These are phyloP conservation scores for Caenorhabditis doughertyi DNA, from an alignment of 2,888 invertebrate species.

Conservation along the genomic window DNA sequence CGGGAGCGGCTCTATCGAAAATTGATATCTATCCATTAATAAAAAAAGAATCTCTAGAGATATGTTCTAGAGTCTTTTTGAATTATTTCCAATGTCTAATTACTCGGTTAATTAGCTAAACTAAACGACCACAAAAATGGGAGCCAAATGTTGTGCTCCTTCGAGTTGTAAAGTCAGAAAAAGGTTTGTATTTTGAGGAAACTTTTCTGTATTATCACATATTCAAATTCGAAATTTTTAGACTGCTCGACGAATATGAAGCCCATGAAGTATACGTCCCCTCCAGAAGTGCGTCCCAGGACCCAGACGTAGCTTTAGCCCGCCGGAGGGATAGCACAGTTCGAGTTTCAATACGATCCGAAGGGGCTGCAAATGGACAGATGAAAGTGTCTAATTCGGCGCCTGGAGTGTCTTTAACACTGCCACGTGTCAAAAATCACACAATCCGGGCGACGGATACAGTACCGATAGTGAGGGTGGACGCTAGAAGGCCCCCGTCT, in stretches of 20 bases:
- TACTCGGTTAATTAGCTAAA: constrained; percentile 45
- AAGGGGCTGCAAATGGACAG: constrained; percentile 30
- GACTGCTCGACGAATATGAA: constrained; percentile 62
- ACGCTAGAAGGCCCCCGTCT: constrained; percentile 1
- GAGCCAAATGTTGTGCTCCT: constrained; percentile 67
- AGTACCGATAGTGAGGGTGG: constrained; percentile 53
- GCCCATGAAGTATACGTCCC: constrained; percentile 57
- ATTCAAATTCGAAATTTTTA: constrained; percentile 4
- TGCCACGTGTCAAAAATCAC: constrained; percentile 60
- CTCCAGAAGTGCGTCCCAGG: constrained; percentile 45
- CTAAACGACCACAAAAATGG: constrained; percentile 49
- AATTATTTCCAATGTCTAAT: constrained; percentile 31
- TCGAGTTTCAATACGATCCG: constrained; percentile 33
- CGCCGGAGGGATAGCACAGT: constrained; percentile 25
- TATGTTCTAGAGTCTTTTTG: constrained; percentile 23
- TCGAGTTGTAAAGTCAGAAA: constrained; percentile 55
- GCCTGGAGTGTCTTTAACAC: constrained; percentile 31
- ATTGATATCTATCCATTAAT: constrained; percentile 14
- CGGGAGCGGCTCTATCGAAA: constrained; percentile 8
- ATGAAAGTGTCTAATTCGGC: constrained; percentile 35
- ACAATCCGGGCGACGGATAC: constrained; percentile 55
- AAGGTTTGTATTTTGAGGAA: constrained; percentile 36
- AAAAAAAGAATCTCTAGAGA: constrained; percentile 9
- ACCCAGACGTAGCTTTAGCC: constrained; percentile 11
- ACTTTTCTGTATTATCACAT: not conserved